Conservation (phyloP, 2,888 invertebrate genomes). For the Neoaliturus tenellus region DNA sequence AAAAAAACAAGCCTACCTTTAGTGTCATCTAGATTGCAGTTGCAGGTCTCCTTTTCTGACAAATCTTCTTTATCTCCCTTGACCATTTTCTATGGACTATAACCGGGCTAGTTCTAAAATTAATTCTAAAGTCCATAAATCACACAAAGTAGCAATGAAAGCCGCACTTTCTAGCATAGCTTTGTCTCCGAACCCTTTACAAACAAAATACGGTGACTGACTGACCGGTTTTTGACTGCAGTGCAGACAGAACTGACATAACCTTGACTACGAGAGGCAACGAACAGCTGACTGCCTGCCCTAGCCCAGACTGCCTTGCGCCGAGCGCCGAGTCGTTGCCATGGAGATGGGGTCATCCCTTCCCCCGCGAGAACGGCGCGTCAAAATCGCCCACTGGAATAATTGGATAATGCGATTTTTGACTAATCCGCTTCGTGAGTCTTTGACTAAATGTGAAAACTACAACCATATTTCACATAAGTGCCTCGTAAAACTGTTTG, state of each 20-base stretch:
- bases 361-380: not conserved
- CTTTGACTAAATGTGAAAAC: no score
- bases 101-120: not conserved
- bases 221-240: not conserved
- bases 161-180: conserved; percentile 8
- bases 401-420: no score
- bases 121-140: not conserved
- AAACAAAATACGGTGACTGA: not conserved
- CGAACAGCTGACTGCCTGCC: not conserved
- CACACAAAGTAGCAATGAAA: not conserved
- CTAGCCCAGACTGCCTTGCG: conserved; percentile 9
- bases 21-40: not conserved
- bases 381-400: not conserved
- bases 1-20: not conserved
- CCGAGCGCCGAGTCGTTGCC: not conserved
- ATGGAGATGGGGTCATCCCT: not conserved
- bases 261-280: not conserved
- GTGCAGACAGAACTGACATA: conserved; percentile 2
- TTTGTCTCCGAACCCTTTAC: not conserved
- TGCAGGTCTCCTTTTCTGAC: not conserved
- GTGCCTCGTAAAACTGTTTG: no score
- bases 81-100: not conserved
- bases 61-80: not conserved
- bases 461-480: no score
- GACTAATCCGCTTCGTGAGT: no score